Evolutionary conservation across 2,888 invertebrate genomes (phyloP), one percentile per base, ranked within the genome.

Genomic region (Pseudococcus jackbeardsleyi): DNA sequence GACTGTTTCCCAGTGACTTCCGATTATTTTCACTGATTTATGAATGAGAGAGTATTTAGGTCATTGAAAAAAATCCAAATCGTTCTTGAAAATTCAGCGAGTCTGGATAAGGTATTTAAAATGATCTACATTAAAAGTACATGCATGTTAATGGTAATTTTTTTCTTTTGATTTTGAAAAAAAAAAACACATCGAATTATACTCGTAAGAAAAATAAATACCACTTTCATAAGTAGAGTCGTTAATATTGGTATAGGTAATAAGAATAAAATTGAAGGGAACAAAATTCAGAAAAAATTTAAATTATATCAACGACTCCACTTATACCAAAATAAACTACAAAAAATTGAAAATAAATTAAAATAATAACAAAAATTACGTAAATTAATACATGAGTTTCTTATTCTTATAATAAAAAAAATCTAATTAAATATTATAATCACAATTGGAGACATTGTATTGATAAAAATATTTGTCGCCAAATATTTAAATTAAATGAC

Each of bases 401-500:
- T 42, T 33, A 33, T 42, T 19, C 6, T 77, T 39, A 42, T 77
- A 77, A 77, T 77, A 42, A 77, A 72, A 77, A 26, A 77, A 77
- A 77, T 17, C 9, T 46, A 82, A 82, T 82, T 82, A 82, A 77
- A 82, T 46, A 82, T 72, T 82, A 82, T 46, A 46, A 82, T 82
- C 79, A 82, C 79, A 82, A 82, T 82, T 39, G 15, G 79, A 82
- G 22, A 82, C 79, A 82, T 82, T 82, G 26, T 82, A 82, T 46
- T 82, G 33, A 42, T 22, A 46, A 82, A 82, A 82, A 82, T 46
- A 82, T 19, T 46, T 82, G 79, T 82, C 79, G 79, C 79, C 79
- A 82, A 82, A 46, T 82, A 82, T 46, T 82, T 82, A 46, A 46
- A 46, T 46, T 82, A 82, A 82, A 82, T 82, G 79, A 82, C 79